phyloP scores from a whole-genome alignment of 1,140 invertebrate species.

The Bombus affinis region DNA sequence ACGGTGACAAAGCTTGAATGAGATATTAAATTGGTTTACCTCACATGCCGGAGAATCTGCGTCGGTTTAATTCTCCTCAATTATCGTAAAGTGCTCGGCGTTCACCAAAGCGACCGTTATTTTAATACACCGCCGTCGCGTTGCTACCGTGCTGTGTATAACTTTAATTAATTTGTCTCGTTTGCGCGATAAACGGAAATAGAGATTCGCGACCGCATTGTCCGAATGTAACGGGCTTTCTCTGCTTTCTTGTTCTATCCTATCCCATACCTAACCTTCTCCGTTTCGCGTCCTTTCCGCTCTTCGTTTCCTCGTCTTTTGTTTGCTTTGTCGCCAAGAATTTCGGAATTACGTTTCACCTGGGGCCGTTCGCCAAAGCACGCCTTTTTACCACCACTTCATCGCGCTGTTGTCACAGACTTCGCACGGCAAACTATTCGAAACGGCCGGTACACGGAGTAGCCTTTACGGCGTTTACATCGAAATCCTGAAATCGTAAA shows the following conservation, averaged over 20 bases:
- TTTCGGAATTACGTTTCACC: constrained; percentile 17
- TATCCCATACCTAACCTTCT: neutral
- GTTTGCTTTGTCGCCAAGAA: constrained; percentile 32
- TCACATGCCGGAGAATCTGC: constrained; percentile 40
- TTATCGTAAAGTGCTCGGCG: constrained; percentile 47
- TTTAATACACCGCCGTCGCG: constrained; percentile 41
- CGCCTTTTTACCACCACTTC: neutral
- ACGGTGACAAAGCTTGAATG: constrained; percentile 56
- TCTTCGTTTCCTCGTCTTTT: neutral
- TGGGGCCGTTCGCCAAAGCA: neutral
- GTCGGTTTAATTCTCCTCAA: constrained; percentile 46
- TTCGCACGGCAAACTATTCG: neutral
- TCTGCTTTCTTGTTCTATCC: neutral
- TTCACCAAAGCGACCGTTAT: constrained; percentile 40
- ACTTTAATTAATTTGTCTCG: constrained; percentile 56
- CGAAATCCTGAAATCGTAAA: neutral
- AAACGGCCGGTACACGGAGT: neutral
- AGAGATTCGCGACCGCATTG: constrained; percentile 41
- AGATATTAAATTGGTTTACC: constrained; percentile 64
- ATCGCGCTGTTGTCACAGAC: neutral
- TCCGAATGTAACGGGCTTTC: constrained; percentile 29
- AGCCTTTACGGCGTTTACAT: neutral
- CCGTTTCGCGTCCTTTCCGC: neutral
- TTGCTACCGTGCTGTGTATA: neutral
- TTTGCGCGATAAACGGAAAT: constrained; percentile 56